Percentiles rank a stretch among this genome's conserved stretches.
phyloP scores from a whole-genome alignment of 2,113 vertebrate genomes.

The Siniperca chuatsi region DNA sequence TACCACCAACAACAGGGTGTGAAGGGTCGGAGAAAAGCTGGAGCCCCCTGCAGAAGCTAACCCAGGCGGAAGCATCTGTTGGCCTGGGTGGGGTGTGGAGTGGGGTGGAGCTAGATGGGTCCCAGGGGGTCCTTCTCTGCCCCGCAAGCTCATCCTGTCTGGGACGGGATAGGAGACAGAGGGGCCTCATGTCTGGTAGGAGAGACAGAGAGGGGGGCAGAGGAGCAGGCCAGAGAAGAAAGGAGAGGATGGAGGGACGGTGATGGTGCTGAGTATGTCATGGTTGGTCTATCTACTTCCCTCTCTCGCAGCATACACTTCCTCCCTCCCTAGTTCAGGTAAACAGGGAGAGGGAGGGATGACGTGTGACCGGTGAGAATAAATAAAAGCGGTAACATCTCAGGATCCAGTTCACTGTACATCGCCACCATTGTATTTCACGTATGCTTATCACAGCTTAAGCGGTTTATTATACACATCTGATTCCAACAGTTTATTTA shows the following conservation, averaged over 20 bases:
- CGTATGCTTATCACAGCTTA: constrained; percentile 48
- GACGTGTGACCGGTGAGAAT: constrained; percentile 50
- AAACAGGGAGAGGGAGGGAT: not conserved
- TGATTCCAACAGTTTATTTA: constrained; percentile 35
- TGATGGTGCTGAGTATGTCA: not conserved
- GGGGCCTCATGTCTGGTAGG: not conserved
- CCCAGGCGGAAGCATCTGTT: constrained; percentile 19
- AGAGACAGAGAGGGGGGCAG: not conserved
- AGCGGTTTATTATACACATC: constrained; percentile 60
- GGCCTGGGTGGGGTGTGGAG: constrained; percentile 24
- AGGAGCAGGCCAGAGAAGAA: not conserved
- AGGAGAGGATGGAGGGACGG: constrained; percentile 10
- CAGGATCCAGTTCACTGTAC: constrained; percentile 53
- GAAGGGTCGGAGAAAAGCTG: not conserved
- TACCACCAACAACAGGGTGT: constrained; percentile 38
- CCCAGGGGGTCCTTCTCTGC: constrained; percentile 28
- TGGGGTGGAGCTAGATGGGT: constrained; percentile 15
- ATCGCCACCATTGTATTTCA: constrained; percentile 31
- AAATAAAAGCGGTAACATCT: constrained; percentile 61
- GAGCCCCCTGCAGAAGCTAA: constrained; percentile 15
- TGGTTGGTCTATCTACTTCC: not conserved
- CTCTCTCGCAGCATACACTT: constrained; percentile 6
- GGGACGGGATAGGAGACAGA: constrained; percentile 6
- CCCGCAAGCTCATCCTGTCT: constrained; percentile 24
- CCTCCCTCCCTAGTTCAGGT: constrained; percentile 7